These are phyloP conservation scores for Macquaria ambigua DNA, from an alignment of 2,113 vertebrate genomes.

Conservation along the genomic window DNA sequence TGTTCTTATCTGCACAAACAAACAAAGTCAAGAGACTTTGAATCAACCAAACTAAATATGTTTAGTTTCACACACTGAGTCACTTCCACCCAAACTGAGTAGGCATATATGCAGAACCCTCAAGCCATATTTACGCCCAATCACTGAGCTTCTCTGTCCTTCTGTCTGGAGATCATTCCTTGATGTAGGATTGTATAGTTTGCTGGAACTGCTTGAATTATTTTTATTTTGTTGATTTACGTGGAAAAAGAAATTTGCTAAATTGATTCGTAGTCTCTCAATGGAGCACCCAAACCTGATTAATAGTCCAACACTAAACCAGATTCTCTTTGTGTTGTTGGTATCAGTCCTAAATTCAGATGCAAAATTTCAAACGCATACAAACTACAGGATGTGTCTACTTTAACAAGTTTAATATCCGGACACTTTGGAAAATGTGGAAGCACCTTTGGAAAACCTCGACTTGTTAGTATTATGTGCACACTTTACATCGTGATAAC, in stretches of 20 bases:
- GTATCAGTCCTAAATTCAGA: not conserved
- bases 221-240: conserved; percentile 23
- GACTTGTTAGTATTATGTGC: not conserved
- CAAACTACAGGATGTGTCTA: not conserved
- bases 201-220: conserved; percentile 40
- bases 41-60: not conserved
- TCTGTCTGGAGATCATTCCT: conserved; percentile 1
- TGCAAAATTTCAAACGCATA: not conserved
- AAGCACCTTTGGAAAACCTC: conserved; percentile 48
- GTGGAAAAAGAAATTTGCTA: not conserved
- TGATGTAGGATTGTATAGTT: conserved; percentile 51
- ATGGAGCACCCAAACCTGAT: not conserved
- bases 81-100: conserved; percentile 3
- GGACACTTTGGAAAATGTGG: conserved; percentile 31
- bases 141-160: not conserved
- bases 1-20: not conserved
- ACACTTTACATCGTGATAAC: not conserved
- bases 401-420: not conserved
- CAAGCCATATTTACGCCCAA: conserved; percentile 46
- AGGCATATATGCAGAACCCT: conserved; percentile 52
- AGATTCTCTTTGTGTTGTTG: not conserved
- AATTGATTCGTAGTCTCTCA: conserved; percentile 2
- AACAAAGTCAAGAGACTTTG: not conserved
- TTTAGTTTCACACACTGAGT: conserved; percentile 21
- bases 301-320: not conserved